phyloP scores from a whole-genome alignment of 2,888 invertebrate species.

The Clistopyga incitator region DNA sequence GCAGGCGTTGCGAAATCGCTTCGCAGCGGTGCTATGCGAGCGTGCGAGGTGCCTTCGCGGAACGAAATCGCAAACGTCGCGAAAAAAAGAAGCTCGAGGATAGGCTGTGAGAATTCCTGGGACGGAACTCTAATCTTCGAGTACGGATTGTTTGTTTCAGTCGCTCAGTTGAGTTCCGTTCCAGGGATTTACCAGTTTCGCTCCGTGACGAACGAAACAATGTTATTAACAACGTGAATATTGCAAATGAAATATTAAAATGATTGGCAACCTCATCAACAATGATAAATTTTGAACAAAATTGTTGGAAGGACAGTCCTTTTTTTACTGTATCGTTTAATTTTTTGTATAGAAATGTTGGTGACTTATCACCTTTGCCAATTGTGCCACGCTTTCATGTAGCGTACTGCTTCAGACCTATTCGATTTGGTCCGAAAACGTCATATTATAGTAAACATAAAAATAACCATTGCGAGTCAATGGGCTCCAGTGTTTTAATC shows the following conservation, averaged over 20 bases:
- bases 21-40: conserved; percentile 29
- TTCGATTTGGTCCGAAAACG: too few species aligned
- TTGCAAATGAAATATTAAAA: too few species aligned
- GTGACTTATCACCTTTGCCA: too few species aligned
- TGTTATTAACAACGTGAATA: not conserved
- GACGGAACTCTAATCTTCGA: conserved; percentile 5
- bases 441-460: too few species aligned
- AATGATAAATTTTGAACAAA: too few species aligned
- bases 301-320: not conserved
- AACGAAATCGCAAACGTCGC: conserved; percentile 64
- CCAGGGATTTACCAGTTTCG: not conserved
- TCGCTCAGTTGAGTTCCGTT: not conserved
- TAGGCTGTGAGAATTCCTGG: conserved; percentile 38
- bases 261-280: too few species aligned
- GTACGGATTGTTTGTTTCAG: conserved; percentile 11
- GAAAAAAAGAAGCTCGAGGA: conserved; percentile 55
- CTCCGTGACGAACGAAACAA: not conserved
- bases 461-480: too few species aligned
- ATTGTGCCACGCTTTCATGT: too few species aligned
- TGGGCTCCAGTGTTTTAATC: too few species aligned
- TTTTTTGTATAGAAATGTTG: not conserved
- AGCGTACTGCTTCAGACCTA: too few species aligned
- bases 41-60: conserved; percentile 52
- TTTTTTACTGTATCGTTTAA: not conserved
- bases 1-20: conserved; percentile 58